Conservation (phyloP, 2,113 vertebrate species). For the Phaethon lepturus region DNA sequence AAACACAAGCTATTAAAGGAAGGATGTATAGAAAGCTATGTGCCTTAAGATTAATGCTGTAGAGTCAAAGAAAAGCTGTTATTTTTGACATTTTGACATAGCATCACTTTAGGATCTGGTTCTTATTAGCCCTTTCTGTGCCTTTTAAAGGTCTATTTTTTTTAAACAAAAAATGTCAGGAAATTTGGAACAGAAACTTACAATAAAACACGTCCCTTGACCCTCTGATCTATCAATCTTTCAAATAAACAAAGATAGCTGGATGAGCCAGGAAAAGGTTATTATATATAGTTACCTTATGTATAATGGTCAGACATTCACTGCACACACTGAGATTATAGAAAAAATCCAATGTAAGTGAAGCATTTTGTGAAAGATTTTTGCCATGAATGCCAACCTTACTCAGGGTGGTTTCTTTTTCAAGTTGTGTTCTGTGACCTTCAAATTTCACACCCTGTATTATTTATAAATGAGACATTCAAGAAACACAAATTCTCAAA, state of each 20-base stretch:
- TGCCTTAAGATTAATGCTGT: constrained; percentile 57
- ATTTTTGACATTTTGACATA: constrained; percentile 78
- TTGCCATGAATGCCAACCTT: not conserved
- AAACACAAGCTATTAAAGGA: not conserved
- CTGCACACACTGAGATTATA: not conserved
- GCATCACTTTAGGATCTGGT: constrained; percentile 73
- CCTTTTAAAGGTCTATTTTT: constrained; percentile 67
- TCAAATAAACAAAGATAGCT: constrained; percentile 74
- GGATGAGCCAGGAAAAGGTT: constrained; percentile 57
- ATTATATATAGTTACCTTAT: constrained; percentile 60
- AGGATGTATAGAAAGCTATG: constrained; percentile 25
- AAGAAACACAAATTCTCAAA: constrained; percentile 77
- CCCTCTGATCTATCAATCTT: constrained; percentile 75
- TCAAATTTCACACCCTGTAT: constrained; percentile 69
- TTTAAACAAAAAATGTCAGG: constrained; percentile 69
- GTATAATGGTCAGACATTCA: constrained; percentile 1
- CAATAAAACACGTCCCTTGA: constrained; percentile 77
- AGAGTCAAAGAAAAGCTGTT: constrained; percentile 69
- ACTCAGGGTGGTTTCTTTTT: constrained; percentile 9
- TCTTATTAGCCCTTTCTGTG: constrained; percentile 76
- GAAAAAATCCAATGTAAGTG: not conserved
- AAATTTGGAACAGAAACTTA: constrained; percentile 79
- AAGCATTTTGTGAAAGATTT: constrained; percentile 2
- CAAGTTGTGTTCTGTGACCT: constrained; percentile 37
- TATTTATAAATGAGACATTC: constrained; percentile 78